These are phyloP conservation scores for Andrena fulva DNA, from an alignment of 2,888 invertebrate species.

Conservation along the genomic window DNA sequence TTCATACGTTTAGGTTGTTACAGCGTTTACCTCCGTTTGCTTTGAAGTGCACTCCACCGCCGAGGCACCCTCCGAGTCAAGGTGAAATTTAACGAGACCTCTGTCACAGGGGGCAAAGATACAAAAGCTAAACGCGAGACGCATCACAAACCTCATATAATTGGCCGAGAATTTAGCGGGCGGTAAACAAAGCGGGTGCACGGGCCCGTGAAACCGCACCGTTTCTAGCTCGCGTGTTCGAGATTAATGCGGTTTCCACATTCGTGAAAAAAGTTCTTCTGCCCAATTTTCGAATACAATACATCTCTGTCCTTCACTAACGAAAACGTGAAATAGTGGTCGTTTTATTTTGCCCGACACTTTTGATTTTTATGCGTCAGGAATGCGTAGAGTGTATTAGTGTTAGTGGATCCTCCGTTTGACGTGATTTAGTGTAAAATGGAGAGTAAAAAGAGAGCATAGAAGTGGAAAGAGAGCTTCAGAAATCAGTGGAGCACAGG, in stretches of 20 bases:
- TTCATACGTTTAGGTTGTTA: conserved; percentile 57
- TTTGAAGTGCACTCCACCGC: conserved; percentile 57
- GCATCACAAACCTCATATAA: conserved; percentile 79
- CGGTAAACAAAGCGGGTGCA: conserved; percentile 77
- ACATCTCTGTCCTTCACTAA: neutral
- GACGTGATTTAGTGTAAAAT: no score
- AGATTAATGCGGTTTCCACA: conserved; percentile 69
- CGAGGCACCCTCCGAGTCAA: conserved; percentile 55
- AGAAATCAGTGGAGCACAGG: no score
- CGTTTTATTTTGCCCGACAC: neutral
- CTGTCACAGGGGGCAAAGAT: conserved; percentile 57
- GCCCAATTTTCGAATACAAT: conserved; percentile 54
- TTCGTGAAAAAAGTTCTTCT: conserved; percentile 58
- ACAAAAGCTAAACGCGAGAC: conserved; percentile 66
- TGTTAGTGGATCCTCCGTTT: no score
- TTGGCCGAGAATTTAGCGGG: conserved; percentile 78
- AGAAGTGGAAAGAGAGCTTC: no score
- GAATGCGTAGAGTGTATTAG: neutral
- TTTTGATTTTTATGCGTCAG: neutral
- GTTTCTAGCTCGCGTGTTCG: conserved; percentile 79
- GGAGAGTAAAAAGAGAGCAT: no score
- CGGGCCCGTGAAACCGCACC: conserved; percentile 77
- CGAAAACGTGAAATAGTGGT: neutral
- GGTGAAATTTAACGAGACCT: conserved; percentile 66
- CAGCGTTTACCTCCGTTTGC: conserved; percentile 58